These are phyloP conservation scores for Pemphigus obesinymphae DNA, from an alignment of 1,140 invertebrate species.

Conservation along the genomic window DNA sequence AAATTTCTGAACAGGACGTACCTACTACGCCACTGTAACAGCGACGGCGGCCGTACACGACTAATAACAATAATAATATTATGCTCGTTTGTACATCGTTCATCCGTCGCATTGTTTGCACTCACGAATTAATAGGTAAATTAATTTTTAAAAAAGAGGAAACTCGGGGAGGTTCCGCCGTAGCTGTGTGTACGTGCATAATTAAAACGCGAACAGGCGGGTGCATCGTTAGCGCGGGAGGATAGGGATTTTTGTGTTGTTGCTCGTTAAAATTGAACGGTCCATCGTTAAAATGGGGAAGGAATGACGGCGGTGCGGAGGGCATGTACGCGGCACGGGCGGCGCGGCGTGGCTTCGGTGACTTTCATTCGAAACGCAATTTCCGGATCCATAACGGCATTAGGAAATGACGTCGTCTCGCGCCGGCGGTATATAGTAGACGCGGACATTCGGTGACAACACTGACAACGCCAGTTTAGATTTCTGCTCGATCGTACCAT, in stretches of 20 bases:
- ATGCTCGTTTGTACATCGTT: no score
- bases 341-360: background rate
- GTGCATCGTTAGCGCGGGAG: background rate
- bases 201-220: background rate
- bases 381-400: slow-evolving; percentile 30
- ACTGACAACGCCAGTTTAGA: background rate
- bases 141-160: background rate
- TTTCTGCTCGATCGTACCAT: no score
- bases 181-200: background rate
- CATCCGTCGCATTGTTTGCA: no score
- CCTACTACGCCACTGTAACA: no score
- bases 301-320: no score
- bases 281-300: slow-evolving; percentile 1
- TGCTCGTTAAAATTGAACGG: slow-evolving; percentile 12
- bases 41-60: no score
- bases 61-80: no score
- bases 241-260: background rate
- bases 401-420: slow-evolving; percentile 19
- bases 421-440: background rate
- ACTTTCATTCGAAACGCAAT: slow-evolving; percentile 25
- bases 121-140: background rate
- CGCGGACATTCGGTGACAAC: background rate
- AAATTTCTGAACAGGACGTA: no score
- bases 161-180: no score
- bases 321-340: no score